phyloP scores from a whole-genome alignment of 2,797 vertebrate species.

The Garrulus glandarius region DNA sequence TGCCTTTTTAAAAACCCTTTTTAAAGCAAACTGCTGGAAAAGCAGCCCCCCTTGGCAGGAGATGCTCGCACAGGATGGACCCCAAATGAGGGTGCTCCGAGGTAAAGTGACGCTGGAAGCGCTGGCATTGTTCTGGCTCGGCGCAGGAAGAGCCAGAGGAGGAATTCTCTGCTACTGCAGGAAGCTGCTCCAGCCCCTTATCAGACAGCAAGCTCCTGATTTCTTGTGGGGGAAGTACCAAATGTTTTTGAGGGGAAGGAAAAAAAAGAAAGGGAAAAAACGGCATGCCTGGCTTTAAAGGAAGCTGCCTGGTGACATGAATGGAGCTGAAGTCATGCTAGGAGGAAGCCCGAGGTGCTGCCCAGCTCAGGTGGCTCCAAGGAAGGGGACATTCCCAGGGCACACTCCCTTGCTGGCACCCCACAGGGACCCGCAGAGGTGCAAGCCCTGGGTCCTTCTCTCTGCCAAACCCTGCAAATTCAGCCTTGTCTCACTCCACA shows the following conservation, averaged over 20 bases:
- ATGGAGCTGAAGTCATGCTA: not conserved
- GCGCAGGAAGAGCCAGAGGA: constrained; percentile 17
- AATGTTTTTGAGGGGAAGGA: constrained; percentile 9
- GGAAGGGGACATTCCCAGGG: not conserved
- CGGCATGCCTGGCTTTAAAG: not conserved
- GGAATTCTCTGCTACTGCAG: constrained; percentile 33
- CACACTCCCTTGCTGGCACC: rapidly evolving
- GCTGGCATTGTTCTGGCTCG: not conserved
- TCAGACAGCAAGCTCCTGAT: constrained; percentile 31
- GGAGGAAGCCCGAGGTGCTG: not conserved
- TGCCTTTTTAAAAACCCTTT: not conserved
- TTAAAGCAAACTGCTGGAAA: not conserved
- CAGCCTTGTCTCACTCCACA: not conserved
- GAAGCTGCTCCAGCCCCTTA: constrained; percentile 50
- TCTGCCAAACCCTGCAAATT: not conserved
- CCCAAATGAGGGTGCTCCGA: not conserved
- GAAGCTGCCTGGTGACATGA: constrained; percentile 1
- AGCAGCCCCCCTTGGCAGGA: not conserved
- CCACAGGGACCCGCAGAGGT: not conserved
- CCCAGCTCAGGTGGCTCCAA: not conserved
- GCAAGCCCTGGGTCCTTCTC: not conserved
- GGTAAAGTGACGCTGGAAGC: not conserved
- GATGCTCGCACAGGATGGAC: not conserved
- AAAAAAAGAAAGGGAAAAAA: rapidly evolving
- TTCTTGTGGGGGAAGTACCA: constrained; percentile 47